A percentile compares a stretch with the other conserved stretches of the same genome.
phyloP scores from a whole-genome alignment of 2,888 invertebrate genomes.

The Eretmocerus hayati region DNA sequence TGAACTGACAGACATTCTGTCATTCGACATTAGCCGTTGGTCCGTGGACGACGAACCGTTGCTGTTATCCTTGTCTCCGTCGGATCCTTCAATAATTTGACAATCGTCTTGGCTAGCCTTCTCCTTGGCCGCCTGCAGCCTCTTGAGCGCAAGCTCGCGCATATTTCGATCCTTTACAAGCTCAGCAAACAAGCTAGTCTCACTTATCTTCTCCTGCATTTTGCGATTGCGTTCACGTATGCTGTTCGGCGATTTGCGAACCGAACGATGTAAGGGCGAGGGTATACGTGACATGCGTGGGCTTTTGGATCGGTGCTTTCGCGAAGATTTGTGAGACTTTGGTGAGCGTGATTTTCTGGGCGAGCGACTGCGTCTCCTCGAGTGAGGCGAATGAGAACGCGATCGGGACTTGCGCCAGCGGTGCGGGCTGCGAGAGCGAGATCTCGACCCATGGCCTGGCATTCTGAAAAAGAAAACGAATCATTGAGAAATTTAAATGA shows the following conservation, averaged over 20 bases:
- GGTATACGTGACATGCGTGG: conserved; percentile 45
- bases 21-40: conserved; percentile 25
- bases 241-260: conserved; percentile 39
- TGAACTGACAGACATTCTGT: conserved; percentile 23
- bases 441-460: conserved; percentile 14
- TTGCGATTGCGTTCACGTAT: conserved; percentile 39
- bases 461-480: too few species aligned
- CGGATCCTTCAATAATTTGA: conserved; percentile 43
- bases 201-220: conserved; percentile 69
- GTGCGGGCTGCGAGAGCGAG: conserved; percentile 20
- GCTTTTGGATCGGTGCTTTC: conserved; percentile 51
- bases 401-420: conserved; percentile 30
- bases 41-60: conserved; percentile 22
- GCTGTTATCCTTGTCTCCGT: conserved; percentile 40
- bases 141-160: conserved; percentile 67
- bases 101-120: conserved; percentile 48
- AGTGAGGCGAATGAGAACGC: too few species aligned
- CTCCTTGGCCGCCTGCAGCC: conserved; percentile 61
- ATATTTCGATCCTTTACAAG: conserved; percentile 79
- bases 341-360: conserved; percentile 21
- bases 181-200: conserved; percentile 84
- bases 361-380: conserved; percentile 53
- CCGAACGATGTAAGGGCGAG: conserved; percentile 37
- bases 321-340: conserved; percentile 40
- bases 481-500: too few species aligned